Evolutionary conservation across 2,797 vertebrate species (phyloP).

Genomic region (Anabas testudineus): DNA sequence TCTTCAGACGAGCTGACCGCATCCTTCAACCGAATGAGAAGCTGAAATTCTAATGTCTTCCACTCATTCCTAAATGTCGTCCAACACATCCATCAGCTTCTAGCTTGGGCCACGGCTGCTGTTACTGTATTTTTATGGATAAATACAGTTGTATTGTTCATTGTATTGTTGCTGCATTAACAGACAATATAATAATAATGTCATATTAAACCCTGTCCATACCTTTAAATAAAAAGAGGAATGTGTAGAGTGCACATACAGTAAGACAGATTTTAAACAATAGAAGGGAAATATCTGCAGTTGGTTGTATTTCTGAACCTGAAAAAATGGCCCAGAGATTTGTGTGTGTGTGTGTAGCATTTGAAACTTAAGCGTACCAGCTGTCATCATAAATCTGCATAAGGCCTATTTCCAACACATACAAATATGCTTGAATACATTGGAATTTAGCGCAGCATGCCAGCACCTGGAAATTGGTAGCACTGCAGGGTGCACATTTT

Average conservation of each 20-base stretch:
- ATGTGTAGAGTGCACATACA: not conserved
- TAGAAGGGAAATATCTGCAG: not conserved
- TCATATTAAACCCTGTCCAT: too few species aligned
- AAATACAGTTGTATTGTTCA: too few species aligned
- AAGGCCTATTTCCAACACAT: slow-evolving; percentile 40
- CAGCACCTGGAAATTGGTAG: slow-evolving; percentile 35
- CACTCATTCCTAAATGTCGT: too few species aligned
- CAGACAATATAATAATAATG: too few species aligned
- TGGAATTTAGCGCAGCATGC: slow-evolving; percentile 41
- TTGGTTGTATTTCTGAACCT: slow-evolving; percentile 10
- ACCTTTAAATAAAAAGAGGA: not conserved
- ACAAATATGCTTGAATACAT: slow-evolving; percentile 50
- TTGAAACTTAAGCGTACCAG: slow-evolving; percentile 44
- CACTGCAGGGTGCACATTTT: slow-evolving; percentile 21
- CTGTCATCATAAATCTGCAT: slow-evolving; percentile 46
- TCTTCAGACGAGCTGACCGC: not conserved
- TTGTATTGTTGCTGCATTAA: too few species aligned
- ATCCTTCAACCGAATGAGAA: not conserved
- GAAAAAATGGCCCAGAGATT: slow-evolving; percentile 20
- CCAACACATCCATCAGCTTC: not conserved
- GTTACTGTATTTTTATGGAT: too few species aligned
- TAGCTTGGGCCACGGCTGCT: too few species aligned
- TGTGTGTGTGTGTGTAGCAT: slow-evolving; percentile 30
- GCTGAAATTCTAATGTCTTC: not conserved
- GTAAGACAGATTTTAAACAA: slow-evolving; percentile 19